Base-by-base conservation (phyloP, 1,140 invertebrate species). In the Caenorhabditis elegans region DNA sequence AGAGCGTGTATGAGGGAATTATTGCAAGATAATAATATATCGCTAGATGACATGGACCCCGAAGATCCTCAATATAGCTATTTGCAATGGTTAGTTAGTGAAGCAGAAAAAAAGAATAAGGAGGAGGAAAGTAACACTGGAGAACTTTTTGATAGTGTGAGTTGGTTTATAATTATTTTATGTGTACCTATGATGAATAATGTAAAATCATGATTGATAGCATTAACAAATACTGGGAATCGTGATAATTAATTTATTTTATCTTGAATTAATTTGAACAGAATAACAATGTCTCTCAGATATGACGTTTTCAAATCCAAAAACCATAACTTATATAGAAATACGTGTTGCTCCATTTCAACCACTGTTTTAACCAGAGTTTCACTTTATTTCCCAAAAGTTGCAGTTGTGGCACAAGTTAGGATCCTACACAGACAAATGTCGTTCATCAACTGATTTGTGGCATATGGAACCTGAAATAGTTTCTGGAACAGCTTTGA, bases 381-480 rank as follows among this genome's bases (percentile, higher is more conserved):
- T n/a, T n/a, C n/a, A 43, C 5, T 8, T 43, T 8, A 43, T 5
- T 8, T 15, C 15, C 5, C 5, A 43, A 43, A 8, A 22, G 15
- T 39, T 70, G 3, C n/a, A 70, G 60, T n/a, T 70, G 8, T 70
- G 60, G 60, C 31, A 70, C 19, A 36, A 70, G 22, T 17, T 70
- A 6, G 60, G 31, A 10, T 70, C 60, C 5, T 39, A 70, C n/a
- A 26, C 60, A 22, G 60, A 70, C 10, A 36, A 39, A 70, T 70
- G 60, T 22, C 60, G 60, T 2, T 70, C 60, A 8, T 39, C 22
- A 39, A 70, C 60, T 8, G 60, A 70, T 70, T 17, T 70, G 11
- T 70, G 60, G 60, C 60, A 70, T 39, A 70, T 70, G 60, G 60
- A 70, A 70, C 60, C 60, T 34, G 60, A 70, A 70, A 70, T 34